A percentile compares a stretch with the other conserved stretches of the same genome.
Conservation (phyloP, 1,140 invertebrate species). For the Anadara kagoshimensis region DNA sequence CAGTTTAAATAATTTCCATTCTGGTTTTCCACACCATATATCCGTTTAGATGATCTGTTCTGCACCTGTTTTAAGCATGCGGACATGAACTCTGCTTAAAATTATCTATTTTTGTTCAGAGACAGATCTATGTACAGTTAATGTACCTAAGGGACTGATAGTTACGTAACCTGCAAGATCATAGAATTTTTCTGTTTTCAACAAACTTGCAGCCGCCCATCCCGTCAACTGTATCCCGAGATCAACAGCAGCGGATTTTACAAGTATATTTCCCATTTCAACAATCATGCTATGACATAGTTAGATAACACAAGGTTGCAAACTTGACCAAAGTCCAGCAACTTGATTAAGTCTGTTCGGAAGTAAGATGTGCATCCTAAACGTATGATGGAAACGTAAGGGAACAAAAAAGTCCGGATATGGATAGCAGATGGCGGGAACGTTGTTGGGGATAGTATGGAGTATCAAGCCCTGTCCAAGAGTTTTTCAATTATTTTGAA, state of each 20-base stretch:
- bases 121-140: background rate
- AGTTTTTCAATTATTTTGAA: too few relatives aligned
- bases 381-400: too few relatives aligned
- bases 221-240: slow-evolving; percentile 72
- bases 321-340: too few relatives aligned
- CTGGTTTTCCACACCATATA: too few relatives aligned
- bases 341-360: too few relatives aligned
- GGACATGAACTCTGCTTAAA: background rate
- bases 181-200: slow-evolving; percentile 75
- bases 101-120: background rate
- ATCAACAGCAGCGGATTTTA: slow-evolving; percentile 65
- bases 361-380: too few relatives aligned
- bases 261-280: slow-evolving; percentile 53
- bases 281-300: background rate
- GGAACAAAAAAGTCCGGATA: too few relatives aligned
- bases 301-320: too few relatives aligned
- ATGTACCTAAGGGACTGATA: background rate
- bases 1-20: too few relatives aligned
- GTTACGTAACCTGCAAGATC: slow-evolving; percentile 72
- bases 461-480: too few relatives aligned
- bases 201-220: slow-evolving; percentile 63
- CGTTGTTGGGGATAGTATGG: too few relatives aligned
- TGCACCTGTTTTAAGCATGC: background rate
- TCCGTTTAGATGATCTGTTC: background rate
- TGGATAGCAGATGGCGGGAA: too few relatives aligned